Evolutionary conservation across 2,888 invertebrate genomes (phyloP), one percentile per base, ranked within the genome.

Genomic region (Slavum lentiscoides): DNA sequence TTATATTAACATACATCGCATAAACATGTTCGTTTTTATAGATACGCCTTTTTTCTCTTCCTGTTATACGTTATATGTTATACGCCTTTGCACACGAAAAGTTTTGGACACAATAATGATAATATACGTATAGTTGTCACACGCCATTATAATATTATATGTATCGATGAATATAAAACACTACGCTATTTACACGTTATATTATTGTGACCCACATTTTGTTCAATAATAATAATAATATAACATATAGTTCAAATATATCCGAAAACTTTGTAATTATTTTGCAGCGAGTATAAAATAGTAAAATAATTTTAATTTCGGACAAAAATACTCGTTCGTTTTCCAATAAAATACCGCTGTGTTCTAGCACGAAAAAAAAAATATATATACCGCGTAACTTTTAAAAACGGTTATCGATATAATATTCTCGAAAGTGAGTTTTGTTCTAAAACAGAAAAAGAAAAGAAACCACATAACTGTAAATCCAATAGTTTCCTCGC

Each of bases 121-220:
- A 2, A 19, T 55, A 55, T 8, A 5, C 58, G 13, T 43, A 72
- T 8, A 53, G 9, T 30, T 30, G 30, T 30, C 30, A 30, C 4
- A 30, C 30, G 30, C n/a, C n/a, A n/a, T n/a, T n/a, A 53, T 53
- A 2, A 53, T 19, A 3, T 37, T 5, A 17, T 43, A 39, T 21
- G 7, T 59, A 59, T 59, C 43, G 15, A 59, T 23, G 8, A 58
- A 39, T 21, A 59, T 59, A n/a, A 72, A 21, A 9, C 39, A 21
- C 21, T 39, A 72, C 59, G 58, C 59, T 21, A 72, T 59, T 59
- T 72, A 43, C n/a, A 21, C 39, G 59, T 39, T 59, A 8, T 58
- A 72, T 59, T 59, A 4, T 30, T 23, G 6, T 59, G 59, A 59
- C 72, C 59, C 43, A 72, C 72, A 59, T 73, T 17, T 15, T 21